Evolutionary conservation across 2,888 invertebrate genomes (phyloP), one percentile per base, ranked within the genome.

Genomic region (Drosophila cognata): DNA sequence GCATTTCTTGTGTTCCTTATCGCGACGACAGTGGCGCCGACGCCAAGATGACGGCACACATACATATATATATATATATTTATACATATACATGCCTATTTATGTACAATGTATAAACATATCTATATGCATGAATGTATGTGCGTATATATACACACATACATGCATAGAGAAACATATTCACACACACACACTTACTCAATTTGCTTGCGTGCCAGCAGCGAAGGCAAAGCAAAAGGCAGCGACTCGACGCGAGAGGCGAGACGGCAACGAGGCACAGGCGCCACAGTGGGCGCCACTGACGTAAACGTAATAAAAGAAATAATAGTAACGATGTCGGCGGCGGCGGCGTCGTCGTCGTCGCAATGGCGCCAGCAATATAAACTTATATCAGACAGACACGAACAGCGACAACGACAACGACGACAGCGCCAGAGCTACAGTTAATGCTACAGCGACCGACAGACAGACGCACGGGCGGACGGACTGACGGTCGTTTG

Each of bases 271-370:
- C 61, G 84, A 84, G 72, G 69, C 76, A 76, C 88, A 88, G 92
- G 92, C 92, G 92, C 92, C 92, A 81, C 79, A 91, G 91, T 92
- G 92, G 92, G 92, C 93, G 92, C 93, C 92, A 92, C 92, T 92
- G 93, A 93, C 92, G 92, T 93, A 92, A 93, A 93, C 92, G 92
- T 93, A 92, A 93, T 93, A 91, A 92, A 92, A 92, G 88, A 91
- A 92, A 92, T 91, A 92, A 90, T 90, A 91, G 91, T 91, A 92
- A 90, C 89, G 86, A 87, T 82, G 86, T 83, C 87, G 89, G 83
- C 92, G 91, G 76, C 83, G 83, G 56, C 79, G 65, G 41, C 82
- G 74, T 85, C 92, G 92, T 90, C 36, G 46, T 88, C 92, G 92
- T 90, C 92, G 89, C 87, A 89, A 88, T 93, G 92, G 93, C 92